Percentiles rank a stretch among this genome's conserved stretches.
Conservation (phyloP, 2,113 vertebrate species). For the Otocyon megalotis region DNA sequence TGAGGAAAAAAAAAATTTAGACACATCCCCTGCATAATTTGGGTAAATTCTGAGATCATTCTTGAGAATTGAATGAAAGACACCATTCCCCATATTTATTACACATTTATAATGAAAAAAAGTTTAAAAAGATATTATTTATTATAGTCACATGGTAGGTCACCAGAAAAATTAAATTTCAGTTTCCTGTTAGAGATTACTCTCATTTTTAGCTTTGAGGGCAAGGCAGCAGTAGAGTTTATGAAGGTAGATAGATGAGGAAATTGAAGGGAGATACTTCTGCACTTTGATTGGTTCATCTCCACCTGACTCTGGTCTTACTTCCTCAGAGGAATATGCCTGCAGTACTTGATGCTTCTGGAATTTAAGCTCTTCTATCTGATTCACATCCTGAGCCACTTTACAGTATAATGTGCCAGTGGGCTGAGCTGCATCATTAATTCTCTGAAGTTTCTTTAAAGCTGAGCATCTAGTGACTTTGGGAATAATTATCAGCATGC, state of each 20-base stretch:
- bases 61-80: slow-evolving; percentile 56
- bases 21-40: not conserved
- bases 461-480: not conserved
- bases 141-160: not conserved
- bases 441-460: slow-evolving; percentile 57
- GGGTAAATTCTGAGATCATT: not conserved
- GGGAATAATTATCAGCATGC: slow-evolving; percentile 40
- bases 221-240: not conserved
- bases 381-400: not conserved
- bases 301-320: not conserved
- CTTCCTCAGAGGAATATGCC: not conserved
- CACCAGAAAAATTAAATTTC: slow-evolving; percentile 37
- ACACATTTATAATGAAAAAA: not conserved
- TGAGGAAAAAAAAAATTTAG: not conserved
- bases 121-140: not conserved
- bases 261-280: not conserved
- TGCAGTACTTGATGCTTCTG: not conserved
- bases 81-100: not conserved
- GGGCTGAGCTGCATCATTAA: not conserved
- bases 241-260: not conserved
- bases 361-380: not conserved
- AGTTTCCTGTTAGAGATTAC: not conserved
- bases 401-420: not conserved
- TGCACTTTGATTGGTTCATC: not conserved
- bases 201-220: not conserved